A percentile compares a stretch with the other conserved stretches of the same genome.
These are phyloP conservation scores for Endomychus coccineus DNA, from an alignment of 2,888 invertebrate genomes.

Conservation along the genomic window DNA sequence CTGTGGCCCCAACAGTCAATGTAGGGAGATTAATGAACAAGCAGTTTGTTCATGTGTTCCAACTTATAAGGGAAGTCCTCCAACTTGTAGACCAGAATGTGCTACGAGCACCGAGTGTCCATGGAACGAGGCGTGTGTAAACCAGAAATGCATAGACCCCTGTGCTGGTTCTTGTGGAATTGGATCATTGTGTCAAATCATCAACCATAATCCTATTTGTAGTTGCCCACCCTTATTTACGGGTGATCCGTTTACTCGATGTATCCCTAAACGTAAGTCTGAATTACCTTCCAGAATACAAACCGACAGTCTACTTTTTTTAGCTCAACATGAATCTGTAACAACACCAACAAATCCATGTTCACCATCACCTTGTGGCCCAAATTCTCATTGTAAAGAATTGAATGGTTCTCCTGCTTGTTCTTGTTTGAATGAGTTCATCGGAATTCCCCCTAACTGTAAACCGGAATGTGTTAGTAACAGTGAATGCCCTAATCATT, in stretches of 20 bases:
- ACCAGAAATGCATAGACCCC: conserved; percentile 51
- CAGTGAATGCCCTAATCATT: conserved; percentile 68
- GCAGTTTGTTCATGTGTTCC: conserved; percentile 48
- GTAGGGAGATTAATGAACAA: conserved; percentile 46
- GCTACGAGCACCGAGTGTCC: conserved; percentile 48
- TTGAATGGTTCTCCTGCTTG: conserved; percentile 63
- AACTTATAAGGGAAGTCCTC: conserved; percentile 49
- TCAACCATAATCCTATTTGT: conserved; percentile 50
- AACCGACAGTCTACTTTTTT: too few species aligned
- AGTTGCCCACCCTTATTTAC: conserved; percentile 51
- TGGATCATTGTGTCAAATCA: conserved; percentile 48
- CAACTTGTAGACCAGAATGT: conserved; percentile 51
- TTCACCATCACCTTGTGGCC: conserved; percentile 73
- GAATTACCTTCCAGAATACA: conserved; percentile 36
- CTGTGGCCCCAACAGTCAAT: conserved; percentile 51
- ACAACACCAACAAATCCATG: conserved; percentile 66
- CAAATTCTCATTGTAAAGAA: conserved; percentile 66
- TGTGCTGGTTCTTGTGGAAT: conserved; percentile 51
- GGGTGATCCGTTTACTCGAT: conserved; percentile 74
- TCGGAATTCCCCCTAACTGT: conserved; percentile 74
- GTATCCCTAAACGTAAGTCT: conserved; percentile 50
- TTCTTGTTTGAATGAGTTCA: conserved; percentile 67
- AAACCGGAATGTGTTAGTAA: conserved; percentile 78
- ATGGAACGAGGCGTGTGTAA: conserved; percentile 45
- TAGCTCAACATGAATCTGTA: too few species aligned